These are phyloP conservation scores for Nothobranchius furzeri DNA, from an alignment of 2,113 vertebrate genomes.

Conservation along the genomic window DNA sequence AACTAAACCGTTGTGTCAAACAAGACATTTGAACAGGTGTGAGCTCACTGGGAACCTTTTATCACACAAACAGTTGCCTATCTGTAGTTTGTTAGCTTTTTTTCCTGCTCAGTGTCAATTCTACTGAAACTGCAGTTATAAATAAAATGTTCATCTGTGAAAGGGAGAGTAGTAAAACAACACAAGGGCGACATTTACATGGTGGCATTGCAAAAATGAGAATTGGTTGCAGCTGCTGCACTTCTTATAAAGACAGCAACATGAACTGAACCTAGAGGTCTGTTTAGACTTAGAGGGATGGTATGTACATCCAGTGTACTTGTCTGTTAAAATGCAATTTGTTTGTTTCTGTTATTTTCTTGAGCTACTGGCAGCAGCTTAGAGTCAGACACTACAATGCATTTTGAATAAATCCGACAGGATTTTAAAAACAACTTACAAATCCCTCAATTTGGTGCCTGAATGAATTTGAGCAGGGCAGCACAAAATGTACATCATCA, in stretches of 20 bases:
- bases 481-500: conserved; percentile 38
- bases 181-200: too few relatives aligned
- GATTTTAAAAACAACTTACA: conserved; percentile 40
- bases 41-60: neutral
- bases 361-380: neutral
- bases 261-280: too few relatives aligned
- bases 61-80: neutral
- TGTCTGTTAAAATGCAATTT: neutral
- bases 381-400: conserved; percentile 18
- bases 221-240: too few relatives aligned
- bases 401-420: conserved; percentile 25
- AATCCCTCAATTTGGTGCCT: conserved; percentile 28
- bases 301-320: neutral
- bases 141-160: neutral
- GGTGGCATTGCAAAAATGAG: too few relatives aligned
- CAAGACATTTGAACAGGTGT: neutral
- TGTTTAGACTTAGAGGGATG: too few relatives aligned
- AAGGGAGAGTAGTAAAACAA: neutral
- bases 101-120: neutral
- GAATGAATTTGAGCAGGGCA: conserved; percentile 37
- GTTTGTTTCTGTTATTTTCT: neutral
- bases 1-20: neutral
- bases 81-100: neutral
- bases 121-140: neutral
- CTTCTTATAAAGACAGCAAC: too few relatives aligned